These are phyloP conservation scores for Chroicocephalus ridibundus DNA, from an alignment of 2,113 vertebrate genomes.

Conservation along the genomic window DNA sequence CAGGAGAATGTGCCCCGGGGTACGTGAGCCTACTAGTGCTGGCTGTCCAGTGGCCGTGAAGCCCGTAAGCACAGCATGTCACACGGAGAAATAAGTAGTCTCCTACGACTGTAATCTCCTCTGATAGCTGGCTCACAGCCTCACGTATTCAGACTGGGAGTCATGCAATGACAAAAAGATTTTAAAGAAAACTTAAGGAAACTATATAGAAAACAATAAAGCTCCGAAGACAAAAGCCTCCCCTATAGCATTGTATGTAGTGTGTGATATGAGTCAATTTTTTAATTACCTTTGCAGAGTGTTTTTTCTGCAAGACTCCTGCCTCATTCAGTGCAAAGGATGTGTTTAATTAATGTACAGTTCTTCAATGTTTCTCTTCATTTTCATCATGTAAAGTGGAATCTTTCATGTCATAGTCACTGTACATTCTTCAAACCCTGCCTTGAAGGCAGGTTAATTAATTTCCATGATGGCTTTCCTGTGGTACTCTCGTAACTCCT, in stretches of 20 bases:
- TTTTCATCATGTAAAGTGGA: conserved; percentile 35
- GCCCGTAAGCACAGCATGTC: not conserved
- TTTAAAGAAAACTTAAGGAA: not conserved
- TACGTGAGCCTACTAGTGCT: not conserved
- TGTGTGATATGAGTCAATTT: not conserved
- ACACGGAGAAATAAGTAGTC: not conserved
- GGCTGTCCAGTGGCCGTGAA: rapidly evolving
- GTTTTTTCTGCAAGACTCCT: not conserved
- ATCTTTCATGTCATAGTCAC: conserved; percentile 47
- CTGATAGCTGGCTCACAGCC: not conserved
- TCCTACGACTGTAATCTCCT: not conserved
- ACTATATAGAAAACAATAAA: not conserved
- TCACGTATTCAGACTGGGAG: not conserved
- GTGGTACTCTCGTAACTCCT: conserved; percentile 1
- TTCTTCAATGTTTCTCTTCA: conserved; percentile 14
- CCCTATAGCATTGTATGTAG: not conserved
- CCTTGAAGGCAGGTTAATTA: conserved; percentile 59
- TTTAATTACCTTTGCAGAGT: not conserved
- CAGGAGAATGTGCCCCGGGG: not conserved
- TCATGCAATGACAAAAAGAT: not conserved
- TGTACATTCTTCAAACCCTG: conserved; percentile 42
- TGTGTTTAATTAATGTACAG: conserved; percentile 31
- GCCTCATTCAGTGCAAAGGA: not conserved
- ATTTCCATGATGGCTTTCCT: conserved; percentile 44
- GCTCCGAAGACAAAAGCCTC: not conserved